These are phyloP conservation scores for Pantala flavescens DNA, from an alignment of 1,140 invertebrate genomes.

Conservation along the genomic window DNA sequence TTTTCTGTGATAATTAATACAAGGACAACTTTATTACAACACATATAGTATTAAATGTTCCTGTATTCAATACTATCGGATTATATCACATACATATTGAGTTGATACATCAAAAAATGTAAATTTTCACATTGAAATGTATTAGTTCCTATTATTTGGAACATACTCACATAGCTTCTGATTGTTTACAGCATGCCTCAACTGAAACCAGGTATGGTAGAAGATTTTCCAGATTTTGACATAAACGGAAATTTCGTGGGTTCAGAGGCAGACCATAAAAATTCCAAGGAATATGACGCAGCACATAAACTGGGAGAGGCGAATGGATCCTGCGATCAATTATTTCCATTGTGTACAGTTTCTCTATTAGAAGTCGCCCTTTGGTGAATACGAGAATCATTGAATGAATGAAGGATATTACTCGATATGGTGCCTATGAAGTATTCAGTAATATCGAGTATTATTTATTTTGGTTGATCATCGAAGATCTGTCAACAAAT, in stretches of 20 bases:
- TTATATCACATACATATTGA: too few species aligned
- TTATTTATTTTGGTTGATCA: too few species aligned
- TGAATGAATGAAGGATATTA: too few species aligned
- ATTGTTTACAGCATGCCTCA: not conserved
- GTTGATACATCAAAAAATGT: too few species aligned
- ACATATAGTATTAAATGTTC: constrained; percentile 16
- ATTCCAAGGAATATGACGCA: not conserved
- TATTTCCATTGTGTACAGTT: not conserved
- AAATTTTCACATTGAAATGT: too few species aligned
- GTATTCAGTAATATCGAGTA: too few species aligned
- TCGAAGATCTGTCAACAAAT: too few species aligned
- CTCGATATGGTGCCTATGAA: too few species aligned
- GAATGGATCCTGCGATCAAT: not conserved
- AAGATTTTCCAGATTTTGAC: not conserved
- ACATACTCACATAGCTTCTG: not conserved
- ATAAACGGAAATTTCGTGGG: not conserved
- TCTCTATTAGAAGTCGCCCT: not conserved
- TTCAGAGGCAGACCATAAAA: not conserved
- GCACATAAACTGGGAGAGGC: not conserved
- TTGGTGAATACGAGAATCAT: not conserved
- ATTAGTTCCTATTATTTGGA: constrained; percentile 13
- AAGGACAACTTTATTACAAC: constrained; percentile 9
- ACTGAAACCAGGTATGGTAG: not conserved
- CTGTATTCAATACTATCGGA: constrained; percentile 15
- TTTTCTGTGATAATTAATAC: too few species aligned